Conservation (phyloP, 1,140 invertebrate genomes). For the Drosophila kurseongensis region DNA sequence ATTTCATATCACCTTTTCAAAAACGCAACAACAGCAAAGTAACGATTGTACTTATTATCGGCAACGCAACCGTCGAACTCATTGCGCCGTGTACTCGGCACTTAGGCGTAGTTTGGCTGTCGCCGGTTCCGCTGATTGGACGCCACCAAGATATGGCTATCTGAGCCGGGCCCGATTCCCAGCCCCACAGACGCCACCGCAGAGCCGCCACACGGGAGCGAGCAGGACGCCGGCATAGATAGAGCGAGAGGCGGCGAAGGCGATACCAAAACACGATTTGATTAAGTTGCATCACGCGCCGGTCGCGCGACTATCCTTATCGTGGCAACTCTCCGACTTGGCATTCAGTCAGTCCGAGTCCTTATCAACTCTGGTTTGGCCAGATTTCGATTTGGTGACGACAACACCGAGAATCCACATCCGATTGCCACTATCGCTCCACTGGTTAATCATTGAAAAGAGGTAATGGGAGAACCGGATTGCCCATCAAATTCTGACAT, state of each 20-base stretch:
- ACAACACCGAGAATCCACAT: constrained; percentile 19
- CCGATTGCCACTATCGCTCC: constrained; percentile 54
- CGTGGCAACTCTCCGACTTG: constrained; percentile 46
- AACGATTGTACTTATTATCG: constrained; percentile 78
- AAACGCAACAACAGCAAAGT: constrained; percentile 68
- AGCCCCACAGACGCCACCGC: constrained; percentile 62
- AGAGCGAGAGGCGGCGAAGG: constrained; percentile 8
- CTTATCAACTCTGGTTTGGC: constrained; percentile 63
- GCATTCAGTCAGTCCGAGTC: constrained; percentile 32
- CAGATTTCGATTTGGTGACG: constrained; percentile 50
- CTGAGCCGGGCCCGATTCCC: constrained; percentile 45
- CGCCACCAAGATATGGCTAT: constrained; percentile 74
- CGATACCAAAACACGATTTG: constrained; percentile 65
- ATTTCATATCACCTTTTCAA: constrained; percentile 84
- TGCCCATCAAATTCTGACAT: too few species aligned
- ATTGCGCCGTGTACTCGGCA: constrained; percentile 57
- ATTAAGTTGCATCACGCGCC: constrained; percentile 75
- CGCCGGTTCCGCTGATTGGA: constrained; percentile 61
- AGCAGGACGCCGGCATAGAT: constrained; percentile 3
- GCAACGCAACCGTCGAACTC: constrained; percentile 67
- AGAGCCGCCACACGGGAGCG: neutral
- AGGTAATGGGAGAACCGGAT: neutral
- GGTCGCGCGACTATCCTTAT: constrained; percentile 76
- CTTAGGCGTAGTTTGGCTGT: constrained; percentile 63
- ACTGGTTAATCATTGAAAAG: neutral